Evolutionary conservation across 2,888 invertebrate genomes (phyloP).

Genomic region (Platycheirus rosarum): DNA sequence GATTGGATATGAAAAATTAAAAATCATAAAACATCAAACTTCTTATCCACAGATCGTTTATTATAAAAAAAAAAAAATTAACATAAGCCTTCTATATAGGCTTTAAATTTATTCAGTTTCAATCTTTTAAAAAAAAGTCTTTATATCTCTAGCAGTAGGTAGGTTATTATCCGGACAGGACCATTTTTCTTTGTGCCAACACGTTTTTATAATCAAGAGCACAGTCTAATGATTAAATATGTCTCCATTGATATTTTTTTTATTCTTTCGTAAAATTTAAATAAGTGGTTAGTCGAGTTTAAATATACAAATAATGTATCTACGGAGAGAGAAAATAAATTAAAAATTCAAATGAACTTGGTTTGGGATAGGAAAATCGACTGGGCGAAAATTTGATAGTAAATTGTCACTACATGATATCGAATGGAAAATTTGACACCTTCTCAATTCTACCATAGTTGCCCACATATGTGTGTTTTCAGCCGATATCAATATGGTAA

Average conservation of each 20-base stretch:
- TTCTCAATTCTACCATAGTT: background rate
- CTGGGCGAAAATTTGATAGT: constrained; percentile 10
- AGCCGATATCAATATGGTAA: background rate
- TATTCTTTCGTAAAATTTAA: background rate
- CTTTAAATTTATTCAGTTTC: constrained; percentile 6
- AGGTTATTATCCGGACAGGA: background rate
- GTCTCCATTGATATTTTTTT: background rate
- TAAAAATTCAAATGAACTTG: constrained; percentile 15
- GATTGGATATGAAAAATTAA: background rate
- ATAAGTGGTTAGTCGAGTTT: constrained; percentile 8
- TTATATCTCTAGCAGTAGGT: too few relatives aligned
- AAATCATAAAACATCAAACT: background rate
- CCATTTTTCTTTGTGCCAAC: constrained; percentile 3
- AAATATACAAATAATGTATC: too few relatives aligned
- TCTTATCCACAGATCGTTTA: background rate
- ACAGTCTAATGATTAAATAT: constrained; percentile 6
- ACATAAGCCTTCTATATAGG: constrained; percentile 25
- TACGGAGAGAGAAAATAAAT: constrained; percentile 12
- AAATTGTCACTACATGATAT: constrained; percentile 13
- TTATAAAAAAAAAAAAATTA: constrained; percentile 12
- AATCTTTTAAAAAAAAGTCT: background rate
- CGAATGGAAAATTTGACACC: background rate
- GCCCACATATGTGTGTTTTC: background rate
- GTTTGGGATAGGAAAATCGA: background rate
- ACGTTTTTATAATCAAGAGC: constrained; percentile 18